Evolutionary conservation across 2,888 invertebrate genomes (phyloP).

Genomic region (Timandra comae): DNA sequence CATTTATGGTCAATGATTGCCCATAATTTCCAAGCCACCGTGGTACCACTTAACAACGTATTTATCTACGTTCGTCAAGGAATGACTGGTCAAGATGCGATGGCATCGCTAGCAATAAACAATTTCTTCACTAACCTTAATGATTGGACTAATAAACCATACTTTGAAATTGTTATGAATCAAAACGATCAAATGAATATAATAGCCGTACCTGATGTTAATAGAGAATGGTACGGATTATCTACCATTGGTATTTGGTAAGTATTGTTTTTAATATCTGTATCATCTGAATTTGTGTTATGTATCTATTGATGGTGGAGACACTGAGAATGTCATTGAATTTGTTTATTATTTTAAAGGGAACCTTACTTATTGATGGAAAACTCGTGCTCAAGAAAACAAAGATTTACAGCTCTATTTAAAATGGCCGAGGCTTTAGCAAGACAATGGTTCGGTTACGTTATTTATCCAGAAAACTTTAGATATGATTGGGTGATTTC

Average conservation of each 20-base stretch:
- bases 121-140: constrained; percentile 38
- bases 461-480: constrained; percentile 79
- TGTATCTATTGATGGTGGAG: neutral
- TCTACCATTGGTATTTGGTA: constrained; percentile 62
- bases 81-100: constrained; percentile 34
- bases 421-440: constrained; percentile 80
- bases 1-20: constrained; percentile 58
- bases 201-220: constrained; percentile 52
- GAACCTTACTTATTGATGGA: constrained; percentile 62
- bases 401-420: constrained; percentile 58
- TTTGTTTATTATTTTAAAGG: constrained; percentile 34
- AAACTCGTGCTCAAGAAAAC: constrained; percentile 43
- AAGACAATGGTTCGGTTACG: constrained; percentile 83
- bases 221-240: constrained; percentile 51
- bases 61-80: constrained; percentile 39
- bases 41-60: constrained; percentile 41
- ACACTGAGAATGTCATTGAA: no score
- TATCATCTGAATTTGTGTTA: neutral
- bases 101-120: constrained; percentile 47
- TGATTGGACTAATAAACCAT: constrained; percentile 50
- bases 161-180: constrained; percentile 40
- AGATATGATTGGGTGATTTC: constrained; percentile 77
- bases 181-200: constrained; percentile 49
- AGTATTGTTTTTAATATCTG: no score
- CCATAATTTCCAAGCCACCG: constrained; percentile 45